Evolutionary conservation across 2,797 vertebrate species (phyloP), one percentile per base, ranked within the genome.

Genomic region (Microctenopoma stevenorrisi): DNA sequence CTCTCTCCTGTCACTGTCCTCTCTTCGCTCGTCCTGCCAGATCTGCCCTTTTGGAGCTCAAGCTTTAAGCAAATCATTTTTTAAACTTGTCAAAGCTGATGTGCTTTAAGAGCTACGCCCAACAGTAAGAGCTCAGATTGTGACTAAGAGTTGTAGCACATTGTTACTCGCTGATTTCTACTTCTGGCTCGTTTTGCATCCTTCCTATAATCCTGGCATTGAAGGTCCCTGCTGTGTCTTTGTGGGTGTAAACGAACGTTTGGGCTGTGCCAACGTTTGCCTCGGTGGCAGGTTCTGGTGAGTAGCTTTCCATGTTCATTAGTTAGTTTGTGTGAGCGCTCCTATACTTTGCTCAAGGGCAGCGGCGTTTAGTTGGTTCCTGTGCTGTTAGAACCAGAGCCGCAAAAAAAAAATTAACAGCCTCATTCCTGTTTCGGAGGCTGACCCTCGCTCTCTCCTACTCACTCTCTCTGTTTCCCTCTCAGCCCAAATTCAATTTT

Each of bases 331-430:
- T 33, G 71, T 52, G 50, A 14, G 66, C n/a, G 54, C 46, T 37
- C 43, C 68, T 49, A 63, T 16, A 46, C 55, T 60, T 78, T 82
- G 84, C 65, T 68, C 76, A 61, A 65, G 76, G 66, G 83, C 75
- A 75, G 67, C 62, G 74, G 54, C 63, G 79, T 71, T 77, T 63
- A 76, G 64, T 65, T 22, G 58, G 2, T 18, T 50, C 83, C 84
- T 85, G 78, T 48, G 84, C 72, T 79, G 86, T 84, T 81, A 88
- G 81, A 91, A 88, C 78, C 81, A 86, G 67, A 82, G 77, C 77
- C 49, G 60, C 86, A 83, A 86, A 89, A 35, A 75, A 90, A 87
- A 86, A 91, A 90, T 91, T 70, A 91, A 87, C 76, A 81, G 60
- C 62, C 70, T 87, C 56, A 71, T 88, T 92, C 85, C 62, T 69